Conservation (phyloP, 1,140 invertebrate species). For the Augochlora pura region DNA sequence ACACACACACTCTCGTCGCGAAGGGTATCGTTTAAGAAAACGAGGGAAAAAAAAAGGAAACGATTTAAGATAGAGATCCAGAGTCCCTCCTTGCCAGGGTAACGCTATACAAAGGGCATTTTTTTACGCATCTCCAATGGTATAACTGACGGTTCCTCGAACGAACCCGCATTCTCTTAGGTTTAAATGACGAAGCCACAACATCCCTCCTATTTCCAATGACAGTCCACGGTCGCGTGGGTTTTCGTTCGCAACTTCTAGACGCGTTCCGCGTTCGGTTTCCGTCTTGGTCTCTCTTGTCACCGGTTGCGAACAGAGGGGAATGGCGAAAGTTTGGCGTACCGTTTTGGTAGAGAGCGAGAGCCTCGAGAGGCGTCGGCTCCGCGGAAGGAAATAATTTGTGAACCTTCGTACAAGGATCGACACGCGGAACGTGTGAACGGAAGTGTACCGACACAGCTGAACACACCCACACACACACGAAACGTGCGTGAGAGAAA, state of each 20-base stretch:
- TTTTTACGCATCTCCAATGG: conserved; percentile 25
- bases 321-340: too few relatives aligned
- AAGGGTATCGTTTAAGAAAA: too few relatives aligned
- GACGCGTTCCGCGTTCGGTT: too few relatives aligned
- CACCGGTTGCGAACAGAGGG: too few relatives aligned
- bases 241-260: too few relatives aligned
- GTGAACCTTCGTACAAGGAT: too few relatives aligned
- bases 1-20: not conserved
- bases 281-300: too few relatives aligned
- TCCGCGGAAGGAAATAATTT: too few relatives aligned
- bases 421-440: not conserved
- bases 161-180: not conserved
- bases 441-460: not conserved
- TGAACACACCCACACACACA: conserved; percentile 37
- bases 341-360: too few relatives aligned
- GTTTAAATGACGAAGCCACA: not conserved
- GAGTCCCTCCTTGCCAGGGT: not conserved
- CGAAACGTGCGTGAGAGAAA: conserved; percentile 32
- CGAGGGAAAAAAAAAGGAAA: too few relatives aligned
- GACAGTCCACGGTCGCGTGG: not conserved
- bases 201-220: not conserved
- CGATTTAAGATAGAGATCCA: not conserved
- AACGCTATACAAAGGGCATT: conserved; percentile 36
- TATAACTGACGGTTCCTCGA: not conserved
- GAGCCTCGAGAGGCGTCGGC: too few relatives aligned